Conservation (phyloP, 2,113 vertebrate species). For the Gopherus flavomarginatus region DNA sequence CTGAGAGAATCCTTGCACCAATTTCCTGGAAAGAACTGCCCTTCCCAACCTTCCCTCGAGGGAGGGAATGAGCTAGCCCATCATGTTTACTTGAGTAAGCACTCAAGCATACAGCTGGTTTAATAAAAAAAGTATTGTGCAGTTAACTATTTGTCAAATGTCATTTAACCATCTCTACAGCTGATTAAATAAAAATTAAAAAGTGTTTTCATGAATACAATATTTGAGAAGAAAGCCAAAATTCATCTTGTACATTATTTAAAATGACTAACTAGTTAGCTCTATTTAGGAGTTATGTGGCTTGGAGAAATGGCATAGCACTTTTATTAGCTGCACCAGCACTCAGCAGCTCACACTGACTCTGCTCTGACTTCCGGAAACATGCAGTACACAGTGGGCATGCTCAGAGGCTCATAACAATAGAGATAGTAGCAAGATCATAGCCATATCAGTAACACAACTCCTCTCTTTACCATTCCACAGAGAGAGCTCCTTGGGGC, state of each 20-base stretch:
- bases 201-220: neutral
- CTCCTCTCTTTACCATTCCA: neutral
- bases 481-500: neutral
- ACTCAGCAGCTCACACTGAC: neutral
- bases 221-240: neutral
- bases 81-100: neutral
- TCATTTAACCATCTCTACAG: neutral
- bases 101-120: neutral
- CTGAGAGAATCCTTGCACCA: neutral
- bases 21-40: neutral
- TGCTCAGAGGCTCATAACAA: neutral
- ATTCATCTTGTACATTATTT: neutral
- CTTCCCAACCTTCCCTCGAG: neutral
- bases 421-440: neutral
- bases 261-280: neutral
- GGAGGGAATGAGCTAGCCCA: neutral
- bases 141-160: neutral
- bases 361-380: neutral
- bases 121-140: neutral
- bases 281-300: neutral
- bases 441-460: accelerated
- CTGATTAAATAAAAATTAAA: neutral
- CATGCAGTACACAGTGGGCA: neutral
- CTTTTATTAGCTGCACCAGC: neutral
- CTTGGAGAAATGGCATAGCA: neutral